A percentile compares a stretch with the other conserved stretches of the same genome.
Evolutionary conservation across 2,888 invertebrate species (phyloP).

Genomic region (Sinelater perroti): DNA sequence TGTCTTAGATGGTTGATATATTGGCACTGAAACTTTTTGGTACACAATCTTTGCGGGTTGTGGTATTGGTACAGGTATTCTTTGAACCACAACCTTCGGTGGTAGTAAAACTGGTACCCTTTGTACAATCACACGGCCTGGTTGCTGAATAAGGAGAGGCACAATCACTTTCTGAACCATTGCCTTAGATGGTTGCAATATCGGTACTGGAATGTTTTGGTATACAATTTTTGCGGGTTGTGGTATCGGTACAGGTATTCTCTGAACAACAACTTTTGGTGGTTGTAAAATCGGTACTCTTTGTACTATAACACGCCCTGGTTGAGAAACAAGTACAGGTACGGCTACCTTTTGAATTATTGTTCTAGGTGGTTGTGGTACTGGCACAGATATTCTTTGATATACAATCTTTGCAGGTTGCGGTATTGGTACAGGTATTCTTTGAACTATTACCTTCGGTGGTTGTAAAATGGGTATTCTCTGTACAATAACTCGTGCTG

Average conservation of each 20-base stretch:
- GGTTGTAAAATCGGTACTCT: constrained; percentile 11
- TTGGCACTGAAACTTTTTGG: no score
- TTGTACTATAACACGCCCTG: background rate
- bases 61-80: constrained; percentile 17
- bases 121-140: constrained; percentile 11
- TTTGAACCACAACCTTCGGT: constrained; percentile 13
- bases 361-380: constrained; percentile 12
- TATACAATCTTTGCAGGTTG: constrained; percentile 14
- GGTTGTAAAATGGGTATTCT: constrained; percentile 7
- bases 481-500: constrained; percentile 9
- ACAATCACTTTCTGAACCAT: constrained; percentile 3
- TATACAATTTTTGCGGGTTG: constrained; percentile 20
- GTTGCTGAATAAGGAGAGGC: constrained; percentile 9
- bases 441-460: constrained; percentile 12
- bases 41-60: no score
- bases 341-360: constrained; percentile 22
- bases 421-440: constrained; percentile 10
- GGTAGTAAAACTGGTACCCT: constrained; percentile 20
- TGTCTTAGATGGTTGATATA: background rate
- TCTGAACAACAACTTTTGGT: constrained; percentile 16
- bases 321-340: background rate
- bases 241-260: constrained; percentile 14
- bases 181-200: no score
- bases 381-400: constrained; percentile 7
- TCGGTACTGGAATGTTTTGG: no score